A percentile compares a stretch with the other conserved stretches of the same genome.
Conservation (phyloP, 2,113 vertebrate species). For the Ctenodactylus gundi region DNA sequence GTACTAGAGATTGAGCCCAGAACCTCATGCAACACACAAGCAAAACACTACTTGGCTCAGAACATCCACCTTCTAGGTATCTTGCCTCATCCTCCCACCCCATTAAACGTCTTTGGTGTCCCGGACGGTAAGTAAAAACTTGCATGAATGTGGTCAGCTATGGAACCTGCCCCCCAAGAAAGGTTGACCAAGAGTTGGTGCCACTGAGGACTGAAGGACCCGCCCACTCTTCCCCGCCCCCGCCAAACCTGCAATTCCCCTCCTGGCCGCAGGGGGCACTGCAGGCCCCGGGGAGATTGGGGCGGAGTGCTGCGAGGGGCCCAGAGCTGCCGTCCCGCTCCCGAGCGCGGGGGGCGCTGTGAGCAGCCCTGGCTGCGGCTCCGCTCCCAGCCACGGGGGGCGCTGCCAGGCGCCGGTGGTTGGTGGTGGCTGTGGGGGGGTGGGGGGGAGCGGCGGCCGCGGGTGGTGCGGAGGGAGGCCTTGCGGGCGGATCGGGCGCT, state of each 20-base stretch:
- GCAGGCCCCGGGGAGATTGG: constrained; percentile 69
- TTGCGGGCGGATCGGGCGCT: constrained; percentile 69
- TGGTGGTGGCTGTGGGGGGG: constrained; percentile 77
- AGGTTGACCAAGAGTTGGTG: not conserved
- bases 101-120: not conserved
- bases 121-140: not conserved
- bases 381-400: constrained; percentile 78
- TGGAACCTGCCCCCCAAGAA: not conserved
- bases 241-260: constrained; percentile 72
- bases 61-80: not conserved
- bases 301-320: constrained; percentile 74
- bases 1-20: too few relatives aligned
- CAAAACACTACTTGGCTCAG: not conserved
- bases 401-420: constrained; percentile 75
- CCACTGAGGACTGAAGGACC: not conserved
- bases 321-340: constrained; percentile 71
- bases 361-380: constrained; percentile 65
- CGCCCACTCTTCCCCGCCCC: constrained; percentile 42
- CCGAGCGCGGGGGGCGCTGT: constrained; percentile 77
- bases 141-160: not conserved
- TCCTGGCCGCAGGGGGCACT: constrained; percentile 76
- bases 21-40: too few relatives aligned
- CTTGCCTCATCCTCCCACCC: not conserved
- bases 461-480: constrained; percentile 83
- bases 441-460: constrained; percentile 73